Conservation (phyloP, 64 coral and sea anemone species). For the Montipora cactus region DNA sequence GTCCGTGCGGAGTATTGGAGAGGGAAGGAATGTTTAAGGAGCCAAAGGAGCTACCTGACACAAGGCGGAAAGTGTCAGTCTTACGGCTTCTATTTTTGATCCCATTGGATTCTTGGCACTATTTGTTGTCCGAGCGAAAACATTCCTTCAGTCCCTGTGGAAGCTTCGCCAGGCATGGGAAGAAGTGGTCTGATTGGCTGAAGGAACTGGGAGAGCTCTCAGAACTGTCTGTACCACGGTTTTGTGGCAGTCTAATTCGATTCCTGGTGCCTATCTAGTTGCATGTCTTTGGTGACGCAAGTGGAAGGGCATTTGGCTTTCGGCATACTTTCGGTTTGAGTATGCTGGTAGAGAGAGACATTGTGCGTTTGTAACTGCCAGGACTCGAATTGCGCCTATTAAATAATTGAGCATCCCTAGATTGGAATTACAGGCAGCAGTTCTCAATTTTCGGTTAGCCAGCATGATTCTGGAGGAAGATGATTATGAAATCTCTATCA, state of each 20-base stretch:
- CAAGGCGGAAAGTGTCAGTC: not conserved
- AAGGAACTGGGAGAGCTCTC: not conserved
- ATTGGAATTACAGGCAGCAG: not conserved
- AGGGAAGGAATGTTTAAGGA: too few relatives aligned
- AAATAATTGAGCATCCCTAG: too few relatives aligned
- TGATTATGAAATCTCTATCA: not conserved
- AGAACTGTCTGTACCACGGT: not conserved
- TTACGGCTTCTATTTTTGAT: slow-evolving; percentile 4
- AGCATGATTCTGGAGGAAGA: too few relatives aligned
- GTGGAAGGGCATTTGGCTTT: too few relatives aligned
- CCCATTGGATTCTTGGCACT: slow-evolving; percentile 22
- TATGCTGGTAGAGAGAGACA: not conserved
- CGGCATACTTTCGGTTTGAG: too few relatives aligned
- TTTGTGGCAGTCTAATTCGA: not conserved
- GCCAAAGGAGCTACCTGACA: not conserved
- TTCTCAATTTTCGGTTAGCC: not conserved
- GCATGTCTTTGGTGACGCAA: too few relatives aligned
- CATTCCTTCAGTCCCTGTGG: not conserved
- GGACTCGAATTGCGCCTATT: too few relatives aligned
- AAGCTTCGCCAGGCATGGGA: not conserved
- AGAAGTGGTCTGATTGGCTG: not conserved
- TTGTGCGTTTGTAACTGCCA: too few relatives aligned
- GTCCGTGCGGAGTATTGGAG: too few relatives aligned
- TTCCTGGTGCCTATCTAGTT: too few relatives aligned
- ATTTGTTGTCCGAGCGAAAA: not conserved